phyloP scores from a whole-genome alignment of 2,113 vertebrate species.

The Okapia johnstoni region DNA sequence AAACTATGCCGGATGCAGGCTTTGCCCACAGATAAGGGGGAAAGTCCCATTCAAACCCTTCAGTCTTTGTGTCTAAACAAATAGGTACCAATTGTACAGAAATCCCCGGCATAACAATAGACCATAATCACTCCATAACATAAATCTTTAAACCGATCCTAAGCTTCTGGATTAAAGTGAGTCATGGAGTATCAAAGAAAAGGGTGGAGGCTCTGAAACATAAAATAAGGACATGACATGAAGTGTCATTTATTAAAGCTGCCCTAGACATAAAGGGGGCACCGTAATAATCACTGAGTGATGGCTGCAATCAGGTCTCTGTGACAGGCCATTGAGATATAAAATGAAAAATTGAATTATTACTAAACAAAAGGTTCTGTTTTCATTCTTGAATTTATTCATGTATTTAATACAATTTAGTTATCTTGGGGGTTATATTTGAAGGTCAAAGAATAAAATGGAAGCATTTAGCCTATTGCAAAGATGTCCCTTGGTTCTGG shows the following conservation, averaged over 20 bases:
- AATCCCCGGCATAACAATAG: background rate
- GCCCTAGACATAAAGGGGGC: background rate
- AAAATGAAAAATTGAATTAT: conserved; percentile 62
- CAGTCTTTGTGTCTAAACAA: background rate
- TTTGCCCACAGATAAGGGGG: background rate
- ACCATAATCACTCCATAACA: background rate
- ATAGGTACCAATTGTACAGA: background rate
- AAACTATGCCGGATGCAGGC: background rate
- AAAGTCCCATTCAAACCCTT: background rate
- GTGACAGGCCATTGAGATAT: conserved; percentile 28
- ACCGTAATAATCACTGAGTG: conserved; percentile 4
- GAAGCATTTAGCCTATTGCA: background rate
- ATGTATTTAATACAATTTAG: conserved; percentile 23
- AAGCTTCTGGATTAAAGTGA: background rate
- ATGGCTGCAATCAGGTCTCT: background rate
- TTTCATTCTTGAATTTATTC: conserved; percentile 41
- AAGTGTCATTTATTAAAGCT: conserved; percentile 39
- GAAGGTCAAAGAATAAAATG: conserved; percentile 36
- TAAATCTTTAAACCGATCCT: conserved; percentile 13
- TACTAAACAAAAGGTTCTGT: conserved; percentile 25
- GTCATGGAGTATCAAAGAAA: background rate
- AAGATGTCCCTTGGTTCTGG: background rate
- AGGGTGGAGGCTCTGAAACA: background rate
- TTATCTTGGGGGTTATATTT: conserved; percentile 19
- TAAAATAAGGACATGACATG: conserved; percentile 14